A percentile compares a stretch with the other conserved stretches of the same genome.
Conservation (phyloP, 2,113 vertebrate species). For the Zeus faber region DNA sequence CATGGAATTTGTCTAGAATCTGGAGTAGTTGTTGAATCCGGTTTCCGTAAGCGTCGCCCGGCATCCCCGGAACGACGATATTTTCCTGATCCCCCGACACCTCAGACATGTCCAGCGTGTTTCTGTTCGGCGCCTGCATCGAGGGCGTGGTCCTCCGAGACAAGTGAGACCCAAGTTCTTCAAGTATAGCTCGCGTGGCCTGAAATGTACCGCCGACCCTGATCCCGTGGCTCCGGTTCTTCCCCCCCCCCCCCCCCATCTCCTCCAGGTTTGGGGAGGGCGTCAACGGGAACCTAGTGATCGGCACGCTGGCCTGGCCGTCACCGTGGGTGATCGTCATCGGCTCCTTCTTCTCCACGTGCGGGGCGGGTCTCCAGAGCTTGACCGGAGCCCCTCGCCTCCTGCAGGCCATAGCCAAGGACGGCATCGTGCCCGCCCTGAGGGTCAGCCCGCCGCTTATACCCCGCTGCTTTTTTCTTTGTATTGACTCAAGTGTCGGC, state of each 20-base stretch:
- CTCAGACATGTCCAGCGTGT: conserved; percentile 88
- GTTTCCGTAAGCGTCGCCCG: too few species aligned
- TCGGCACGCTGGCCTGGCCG: conserved; percentile 93
- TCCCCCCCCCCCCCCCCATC: background rate
- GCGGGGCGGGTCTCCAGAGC: conserved; percentile 93
- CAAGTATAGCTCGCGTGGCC: too few species aligned
- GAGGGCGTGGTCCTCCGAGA: conserved; percentile 92
- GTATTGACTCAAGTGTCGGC: too few species aligned
- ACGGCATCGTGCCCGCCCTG: conserved; percentile 93
- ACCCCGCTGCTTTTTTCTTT: too few species aligned
- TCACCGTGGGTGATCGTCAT: conserved; percentile 97
- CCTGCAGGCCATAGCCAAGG: conserved; percentile 92
- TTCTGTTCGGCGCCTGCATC: conserved; percentile 94
- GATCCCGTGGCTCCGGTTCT: background rate
- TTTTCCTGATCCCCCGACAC: conserved; percentile 65
- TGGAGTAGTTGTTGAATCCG: too few species aligned
- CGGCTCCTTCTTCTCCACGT: conserved; percentile 97
- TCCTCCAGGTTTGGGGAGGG: conserved; percentile 88
- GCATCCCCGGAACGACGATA: background rate
- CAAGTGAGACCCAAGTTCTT: conserved; percentile 83
- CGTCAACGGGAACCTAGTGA: conserved; percentile 93
- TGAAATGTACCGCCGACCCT: background rate
- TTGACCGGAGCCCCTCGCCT: conserved; percentile 94
- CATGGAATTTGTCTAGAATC: too few species aligned
- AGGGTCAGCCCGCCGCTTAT: too few species aligned